A percentile compares a stretch with the other conserved stretches of the same genome.
Conservation (phyloP, 2,113 vertebrate species). For the Heteronetta atricapilla region DNA sequence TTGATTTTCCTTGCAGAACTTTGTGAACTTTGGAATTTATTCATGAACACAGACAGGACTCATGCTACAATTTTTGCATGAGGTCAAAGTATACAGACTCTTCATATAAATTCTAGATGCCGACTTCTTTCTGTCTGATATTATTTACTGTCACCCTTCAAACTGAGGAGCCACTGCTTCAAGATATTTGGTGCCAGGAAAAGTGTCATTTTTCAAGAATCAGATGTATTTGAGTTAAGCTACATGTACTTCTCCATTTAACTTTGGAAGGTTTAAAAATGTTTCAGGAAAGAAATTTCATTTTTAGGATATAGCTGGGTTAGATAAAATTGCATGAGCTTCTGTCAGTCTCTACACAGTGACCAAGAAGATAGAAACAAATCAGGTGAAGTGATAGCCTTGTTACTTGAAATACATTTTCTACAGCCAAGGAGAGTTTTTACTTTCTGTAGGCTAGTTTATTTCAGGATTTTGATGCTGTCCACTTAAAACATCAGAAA, state of each 20-base stretch:
- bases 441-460: background rate
- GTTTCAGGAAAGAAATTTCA: background rate
- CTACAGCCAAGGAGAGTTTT: background rate
- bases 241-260: background rate
- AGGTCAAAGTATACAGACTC: background rate
- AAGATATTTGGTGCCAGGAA: background rate
- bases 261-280: background rate
- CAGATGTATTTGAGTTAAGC: background rate
- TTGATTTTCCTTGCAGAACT: background rate
- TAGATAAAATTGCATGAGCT: background rate
- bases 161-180: background rate
- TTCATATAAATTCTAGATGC: conserved; percentile 9
- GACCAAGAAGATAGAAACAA: background rate
- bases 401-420: background rate
- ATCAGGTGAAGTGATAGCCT: background rate
- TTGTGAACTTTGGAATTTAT: conserved; percentile 6
- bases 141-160: background rate
- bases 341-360: background rate
- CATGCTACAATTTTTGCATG: background rate
- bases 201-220: background rate
- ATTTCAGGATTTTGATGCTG: background rate
- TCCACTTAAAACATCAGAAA: background rate
- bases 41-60: background rate
- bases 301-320: background rate
- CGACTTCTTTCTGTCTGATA: background rate